phyloP scores from a whole-genome alignment of 1,140 invertebrate species.

The Psilanteris sp. region DNA sequence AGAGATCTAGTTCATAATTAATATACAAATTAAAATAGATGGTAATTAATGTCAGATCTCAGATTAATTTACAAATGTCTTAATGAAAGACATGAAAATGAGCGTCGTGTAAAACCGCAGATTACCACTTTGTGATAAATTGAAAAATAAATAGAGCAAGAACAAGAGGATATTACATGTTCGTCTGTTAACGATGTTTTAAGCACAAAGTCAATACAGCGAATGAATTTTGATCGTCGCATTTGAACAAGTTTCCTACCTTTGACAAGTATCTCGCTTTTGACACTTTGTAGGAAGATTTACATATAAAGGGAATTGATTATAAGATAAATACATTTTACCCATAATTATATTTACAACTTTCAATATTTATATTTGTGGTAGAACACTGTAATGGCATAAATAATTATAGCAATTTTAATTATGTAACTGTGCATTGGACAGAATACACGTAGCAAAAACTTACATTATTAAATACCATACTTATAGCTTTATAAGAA shows the following conservation, averaged over 20 bases:
- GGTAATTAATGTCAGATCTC: slow-evolving; percentile 26
- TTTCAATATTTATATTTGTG: too few species aligned
- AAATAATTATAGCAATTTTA: too few species aligned
- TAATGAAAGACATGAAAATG: slow-evolving; percentile 33
- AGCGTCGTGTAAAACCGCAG: slow-evolving; percentile 33
- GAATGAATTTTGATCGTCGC: slow-evolving; percentile 30
- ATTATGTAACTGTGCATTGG: too few species aligned
- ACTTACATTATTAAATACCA: too few species aligned
- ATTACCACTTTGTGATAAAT: slow-evolving; percentile 41
- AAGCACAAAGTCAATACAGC: slow-evolving; percentile 21
- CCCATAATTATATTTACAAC: too few species aligned
- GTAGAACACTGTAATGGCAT: too few species aligned
- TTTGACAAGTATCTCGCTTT: slow-evolving; percentile 6
- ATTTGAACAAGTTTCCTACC: slow-evolving; percentile 8
- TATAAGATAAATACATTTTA: too few species aligned
- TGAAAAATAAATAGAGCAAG: slow-evolving; percentile 32
- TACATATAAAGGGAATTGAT: neutral
- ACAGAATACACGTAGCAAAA: too few species aligned
- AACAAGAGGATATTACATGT: slow-evolving; percentile 5
- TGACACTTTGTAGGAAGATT: neutral
- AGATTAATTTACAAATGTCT: slow-evolving; percentile 35
- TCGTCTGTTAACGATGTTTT: slow-evolving; percentile 14
- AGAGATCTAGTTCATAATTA: slow-evolving; percentile 3
- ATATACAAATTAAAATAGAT: slow-evolving; percentile 23
- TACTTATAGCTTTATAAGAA: too few species aligned